A percentile compares a stretch with the other conserved stretches of the same genome.
These are phyloP conservation scores for Hesperophylax magnus DNA, from an alignment of 1,140 invertebrate genomes.

Conservation along the genomic window DNA sequence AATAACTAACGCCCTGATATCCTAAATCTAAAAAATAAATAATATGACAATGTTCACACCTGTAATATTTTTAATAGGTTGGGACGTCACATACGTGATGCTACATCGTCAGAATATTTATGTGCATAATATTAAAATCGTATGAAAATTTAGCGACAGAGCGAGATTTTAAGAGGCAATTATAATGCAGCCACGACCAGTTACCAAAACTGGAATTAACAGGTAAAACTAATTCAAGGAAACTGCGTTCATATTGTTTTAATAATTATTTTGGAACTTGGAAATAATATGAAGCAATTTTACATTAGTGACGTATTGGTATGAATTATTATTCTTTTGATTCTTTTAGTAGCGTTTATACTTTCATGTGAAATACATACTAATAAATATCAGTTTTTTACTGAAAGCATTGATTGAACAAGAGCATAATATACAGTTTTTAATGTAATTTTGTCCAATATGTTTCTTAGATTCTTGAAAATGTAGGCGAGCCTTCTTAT, in stretches of 20 bases:
- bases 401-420: too few relatives aligned
- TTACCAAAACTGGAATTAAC: neutral
- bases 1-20: neutral
- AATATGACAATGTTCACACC: neutral
- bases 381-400: too few relatives aligned
- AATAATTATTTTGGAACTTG: neutral
- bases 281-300: too few relatives aligned
- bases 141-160: constrained; percentile 9
- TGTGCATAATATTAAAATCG: constrained; percentile 25
- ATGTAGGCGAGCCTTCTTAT: too few relatives aligned
- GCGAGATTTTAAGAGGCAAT: neutral
- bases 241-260: neutral
- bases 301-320: too few relatives aligned
- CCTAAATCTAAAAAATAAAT: neutral
- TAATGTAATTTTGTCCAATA: too few relatives aligned
- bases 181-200: constrained; percentile 1
- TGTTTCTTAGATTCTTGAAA: too few relatives aligned
- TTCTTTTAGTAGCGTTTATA: too few relatives aligned
- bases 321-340: too few relatives aligned
- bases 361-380: too few relatives aligned
- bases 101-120: constrained; percentile 7
- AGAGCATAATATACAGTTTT: too few relatives aligned
- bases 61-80: neutral
- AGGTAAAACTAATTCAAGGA: constrained; percentile 36
- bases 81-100: neutral